A percentile compares a stretch with the other conserved stretches of the same genome.
phyloP scores from a whole-genome alignment of 2,113 vertebrate genomes.

The Phodopus roborovskii region DNA sequence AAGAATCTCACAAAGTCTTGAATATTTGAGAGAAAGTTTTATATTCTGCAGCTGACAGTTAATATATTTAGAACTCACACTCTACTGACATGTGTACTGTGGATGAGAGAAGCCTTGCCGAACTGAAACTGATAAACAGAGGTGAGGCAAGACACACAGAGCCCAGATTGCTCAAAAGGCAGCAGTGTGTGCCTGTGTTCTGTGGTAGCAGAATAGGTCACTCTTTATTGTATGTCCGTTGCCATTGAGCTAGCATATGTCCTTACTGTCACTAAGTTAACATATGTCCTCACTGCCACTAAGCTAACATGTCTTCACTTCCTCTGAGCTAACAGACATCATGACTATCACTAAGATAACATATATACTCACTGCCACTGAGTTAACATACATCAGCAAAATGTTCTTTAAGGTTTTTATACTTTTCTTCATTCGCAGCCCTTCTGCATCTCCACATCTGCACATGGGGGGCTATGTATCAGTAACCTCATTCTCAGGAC shows the following conservation, averaged over 20 bases:
- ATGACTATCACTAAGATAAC: not conserved
- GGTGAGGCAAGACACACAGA: fast-evolving
- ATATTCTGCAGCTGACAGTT: not conserved
- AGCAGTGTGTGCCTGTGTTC: not conserved
- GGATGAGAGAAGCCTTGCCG: not conserved
- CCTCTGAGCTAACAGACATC: not conserved
- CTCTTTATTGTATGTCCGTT: not conserved
- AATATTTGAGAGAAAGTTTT: not conserved
- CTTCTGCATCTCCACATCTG: not conserved
- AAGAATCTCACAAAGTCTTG: not conserved
- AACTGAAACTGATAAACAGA: not conserved
- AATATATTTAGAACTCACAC: not conserved
- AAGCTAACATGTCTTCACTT: not conserved
- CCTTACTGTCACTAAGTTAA: no score
- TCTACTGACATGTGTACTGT: not conserved
- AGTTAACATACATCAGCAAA: not conserved
- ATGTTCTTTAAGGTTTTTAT: not conserved
- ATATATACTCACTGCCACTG: not conserved
- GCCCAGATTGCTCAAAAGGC: not conserved
- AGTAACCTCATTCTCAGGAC: not conserved
- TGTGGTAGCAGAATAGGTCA: not conserved
- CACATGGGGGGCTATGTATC: not conserved
- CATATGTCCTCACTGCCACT: not conserved
- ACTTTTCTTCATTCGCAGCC: not conserved
- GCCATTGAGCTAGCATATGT: not conserved